Evolutionary conservation across 2,797 vertebrate genomes (phyloP).

Genomic region (Lophius americanus): DNA sequence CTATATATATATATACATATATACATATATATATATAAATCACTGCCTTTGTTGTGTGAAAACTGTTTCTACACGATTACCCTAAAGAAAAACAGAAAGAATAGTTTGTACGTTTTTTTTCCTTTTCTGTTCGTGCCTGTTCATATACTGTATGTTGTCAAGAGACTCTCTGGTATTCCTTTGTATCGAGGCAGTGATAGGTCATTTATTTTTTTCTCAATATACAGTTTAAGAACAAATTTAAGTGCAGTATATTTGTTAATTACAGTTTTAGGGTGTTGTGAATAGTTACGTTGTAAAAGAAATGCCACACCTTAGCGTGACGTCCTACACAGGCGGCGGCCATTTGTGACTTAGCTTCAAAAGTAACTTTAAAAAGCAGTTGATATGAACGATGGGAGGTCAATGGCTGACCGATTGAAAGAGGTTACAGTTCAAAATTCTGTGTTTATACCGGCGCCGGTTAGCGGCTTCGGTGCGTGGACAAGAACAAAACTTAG

Average conservation of each 20-base stretch:
- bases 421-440: constrained; percentile 50
- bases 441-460: constrained; percentile 77
- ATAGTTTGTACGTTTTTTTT: constrained; percentile 52
- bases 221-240: constrained; percentile 72
- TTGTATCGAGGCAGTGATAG: constrained; percentile 51
- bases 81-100: constrained; percentile 58
- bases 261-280: constrained; percentile 75
- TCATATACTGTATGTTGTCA: constrained; percentile 57
- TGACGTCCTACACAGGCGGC: constrained; percentile 39
- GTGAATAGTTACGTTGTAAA: constrained; percentile 75
- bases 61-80: constrained; percentile 64
- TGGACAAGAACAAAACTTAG: constrained; percentile 33
- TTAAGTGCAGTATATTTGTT: constrained; percentile 78
- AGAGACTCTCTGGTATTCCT: constrained; percentile 50
- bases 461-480: constrained; percentile 22
- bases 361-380: constrained; percentile 30
- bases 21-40: constrained; percentile 49
- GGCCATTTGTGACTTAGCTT: constrained; percentile 43
- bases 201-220: constrained; percentile 71
- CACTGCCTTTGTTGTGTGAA: constrained; percentile 74
- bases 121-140: constrained; percentile 74
- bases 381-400: constrained; percentile 31
- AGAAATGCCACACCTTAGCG: constrained; percentile 55
- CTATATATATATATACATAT: constrained; percentile 51
- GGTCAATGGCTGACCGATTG: constrained; percentile 31